phyloP scores from a whole-genome alignment of 1,140 invertebrate species.

The Aphaenogaster rudis region DNA sequence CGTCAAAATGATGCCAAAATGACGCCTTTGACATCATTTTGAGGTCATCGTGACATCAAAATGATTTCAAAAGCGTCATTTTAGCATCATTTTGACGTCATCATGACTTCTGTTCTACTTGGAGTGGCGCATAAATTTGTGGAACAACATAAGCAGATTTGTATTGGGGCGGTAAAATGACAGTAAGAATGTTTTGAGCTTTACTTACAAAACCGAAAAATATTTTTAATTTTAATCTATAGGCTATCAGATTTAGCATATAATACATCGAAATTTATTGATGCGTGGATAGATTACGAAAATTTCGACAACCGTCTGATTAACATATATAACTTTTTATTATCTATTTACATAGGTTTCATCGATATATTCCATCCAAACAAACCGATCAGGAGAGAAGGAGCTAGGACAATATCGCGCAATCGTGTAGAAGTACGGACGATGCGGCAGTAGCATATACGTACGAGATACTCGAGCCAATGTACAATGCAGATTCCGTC shows the following conservation, averaged over 20 bases:
- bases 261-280: constrained; percentile 69
- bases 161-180: background rate
- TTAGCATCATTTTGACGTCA: too few species aligned
- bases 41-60: too few species aligned
- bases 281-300: constrained; percentile 19
- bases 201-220: constrained; percentile 18
- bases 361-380: constrained; percentile 76
- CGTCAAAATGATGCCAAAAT: too few species aligned
- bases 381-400: constrained; percentile 66
- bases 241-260: background rate
- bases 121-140: background rate
- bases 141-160: background rate
- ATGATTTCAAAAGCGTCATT: too few species aligned
- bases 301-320: constrained; percentile 1
- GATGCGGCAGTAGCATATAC: constrained; percentile 23
- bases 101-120: too few species aligned
- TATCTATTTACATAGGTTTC: constrained; percentile 61
- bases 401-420: constrained; percentile 73
- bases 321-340: constrained; percentile 56
- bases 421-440: constrained; percentile 53
- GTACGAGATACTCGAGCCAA: constrained; percentile 38
- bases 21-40: too few species aligned
- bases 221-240: constrained; percentile 16
- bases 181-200: background rate
- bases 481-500: constrained; percentile 76